Conservation (phyloP, 2,888 invertebrate genomes). For the Empis livida region DNA sequence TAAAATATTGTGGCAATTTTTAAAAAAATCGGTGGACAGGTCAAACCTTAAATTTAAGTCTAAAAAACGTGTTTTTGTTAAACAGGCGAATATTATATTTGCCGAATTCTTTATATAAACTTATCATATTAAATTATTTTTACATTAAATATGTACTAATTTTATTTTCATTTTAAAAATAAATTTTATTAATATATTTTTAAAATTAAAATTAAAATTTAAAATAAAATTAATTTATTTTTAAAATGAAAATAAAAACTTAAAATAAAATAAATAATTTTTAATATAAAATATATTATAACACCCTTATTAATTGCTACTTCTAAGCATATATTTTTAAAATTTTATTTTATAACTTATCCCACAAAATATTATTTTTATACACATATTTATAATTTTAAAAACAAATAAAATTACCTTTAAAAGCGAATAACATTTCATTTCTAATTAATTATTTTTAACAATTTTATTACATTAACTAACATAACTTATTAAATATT, state of each 20-base stretch:
- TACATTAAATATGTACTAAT: constrained; percentile 40
- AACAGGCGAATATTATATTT: constrained; percentile 55
- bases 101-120: constrained; percentile 48
- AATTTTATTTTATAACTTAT: constrained; percentile 46
- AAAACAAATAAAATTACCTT: constrained; percentile 37
- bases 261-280: constrained; percentile 36
- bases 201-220: constrained; percentile 33
- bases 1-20: constrained; percentile 68
- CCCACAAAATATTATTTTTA: constrained; percentile 41
- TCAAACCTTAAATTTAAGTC: constrained; percentile 48
- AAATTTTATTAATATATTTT: constrained; percentile 41
- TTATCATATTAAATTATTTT: constrained; percentile 22
- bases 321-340: constrained; percentile 47
- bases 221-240: too few relatives aligned
- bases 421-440: constrained; percentile 53
- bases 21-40: constrained; percentile 56
- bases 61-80: constrained; percentile 66
- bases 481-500: constrained; percentile 45
- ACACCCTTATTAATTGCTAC: constrained; percentile 41
- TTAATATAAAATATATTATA: constrained; percentile 38
- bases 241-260: constrained; percentile 34
- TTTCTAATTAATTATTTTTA: constrained; percentile 47
- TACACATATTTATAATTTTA: constrained; percentile 27
- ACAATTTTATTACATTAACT: constrained; percentile 49
- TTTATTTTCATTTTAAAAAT: too few relatives aligned